Evolutionary conservation across 92 coral and sea anemone species (phyloP), one percentile per base, ranked within the genome.

Genomic region (Blastomussa wellsi): DNA sequence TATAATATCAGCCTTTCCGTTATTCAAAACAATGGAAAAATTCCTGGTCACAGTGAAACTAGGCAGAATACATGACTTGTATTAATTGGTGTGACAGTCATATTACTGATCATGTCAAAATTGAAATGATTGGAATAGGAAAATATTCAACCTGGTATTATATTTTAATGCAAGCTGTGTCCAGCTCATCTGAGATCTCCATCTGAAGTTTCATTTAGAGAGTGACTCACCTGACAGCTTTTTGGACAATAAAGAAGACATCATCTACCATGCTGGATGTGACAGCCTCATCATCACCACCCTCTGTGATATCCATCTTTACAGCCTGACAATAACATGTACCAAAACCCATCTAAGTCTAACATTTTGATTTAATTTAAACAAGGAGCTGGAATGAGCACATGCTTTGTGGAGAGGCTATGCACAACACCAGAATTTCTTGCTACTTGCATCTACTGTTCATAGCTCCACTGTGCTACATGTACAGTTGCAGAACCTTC

Each of bases 251-350:
- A 49, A 96, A 96, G 79, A 96, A 96, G 24, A 96, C 99, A 84
- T 96, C 99, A 82, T 96, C 99, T 49, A 96, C 99, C 99, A 96
- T 96, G 71, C 99, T 96, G 65, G 99, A 96, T 28, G 99, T 96
- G 22, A 91, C 95, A 36, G 97, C 94, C 49, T 92, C 98, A 68
- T 91, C 92, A 44, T 91, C 94, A 16, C 89, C 97, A 19, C 95
- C 96, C 76, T 96, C 98, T 68, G 73, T 91, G 70, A 85, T 85
- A 85, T 96, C 99, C 92, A 96, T 79, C 38, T 93, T 90, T 62
- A 96, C 95, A 15, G 99, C 98, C 98, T 96, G 70, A 32, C 52
- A 33, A 20, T 7, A 69, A 14, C 32, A 48, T 24, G 49, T 13
- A 17, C 2, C 39, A 42, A 62, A 28, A 62, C 68, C 7, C 9